Evolutionary conservation across 2,888 invertebrate genomes (phyloP), one percentile per base, ranked within the genome.

Genomic region (Slavum lentiscoides): DNA sequence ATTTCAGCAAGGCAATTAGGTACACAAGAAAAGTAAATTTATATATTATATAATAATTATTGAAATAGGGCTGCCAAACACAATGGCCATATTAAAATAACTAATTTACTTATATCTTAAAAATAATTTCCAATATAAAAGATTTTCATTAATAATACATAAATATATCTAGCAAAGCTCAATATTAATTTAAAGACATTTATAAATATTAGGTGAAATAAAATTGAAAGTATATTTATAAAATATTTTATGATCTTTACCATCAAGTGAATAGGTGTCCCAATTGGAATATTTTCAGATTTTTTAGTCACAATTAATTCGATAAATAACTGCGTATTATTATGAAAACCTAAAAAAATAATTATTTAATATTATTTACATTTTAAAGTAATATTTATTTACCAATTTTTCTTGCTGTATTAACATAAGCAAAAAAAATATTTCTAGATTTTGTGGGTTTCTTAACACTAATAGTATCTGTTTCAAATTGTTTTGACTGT

Each of bases 361-460:
- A 62, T 30, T 19, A 75, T 23, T 19, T 7, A 49, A 30, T 59
- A 21, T 21, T 37, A 11, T 55, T 23, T 1, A 58, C 53, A 69
- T 62, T 67, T 49, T 62, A 66, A 66, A 73, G 37, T 43, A 13
- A 66, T 13, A 61, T 37, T 15, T 53, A 72, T 55, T 80, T 64
- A 80, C 80, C 72, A 23, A 30, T 80, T 66, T 72, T 72, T 80
- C 39, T 80, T 15, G 70, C 39, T 23, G 49, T 8, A 64, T 72
- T 59, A 58, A 80, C 72, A 64, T 58, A 80, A 6, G 58, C 70
- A 66, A 80, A 80, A 72, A 80, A 80, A n/a, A 72, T 72, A 72
- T 66, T 80, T 80, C 30, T 72, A 23, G 80, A 80, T 53, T 80
- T 80, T 15, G 64, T 80, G 58, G 80, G 80, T 9, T 23, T 72